A percentile compares a stretch with the other conserved stretches of the same genome.
phyloP scores from a whole-genome alignment of 53 echinoderm and acorn worm species.

The Stichopus horrens region DNA sequence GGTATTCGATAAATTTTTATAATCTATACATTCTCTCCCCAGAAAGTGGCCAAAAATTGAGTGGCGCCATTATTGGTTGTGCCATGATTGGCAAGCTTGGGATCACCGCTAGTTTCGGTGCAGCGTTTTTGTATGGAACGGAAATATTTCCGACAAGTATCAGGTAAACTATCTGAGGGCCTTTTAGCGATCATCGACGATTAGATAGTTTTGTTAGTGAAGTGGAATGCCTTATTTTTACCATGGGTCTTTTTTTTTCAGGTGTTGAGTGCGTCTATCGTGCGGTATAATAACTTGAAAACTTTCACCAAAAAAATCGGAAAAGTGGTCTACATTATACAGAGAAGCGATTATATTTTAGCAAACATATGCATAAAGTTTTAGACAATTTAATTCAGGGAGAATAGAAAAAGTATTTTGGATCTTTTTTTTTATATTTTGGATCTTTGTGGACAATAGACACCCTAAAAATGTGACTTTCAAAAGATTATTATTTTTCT shows the following conservation, averaged over 20 bases:
- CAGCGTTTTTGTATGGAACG: slow-evolving; percentile 72
- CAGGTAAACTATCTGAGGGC: slow-evolving; percentile 51
- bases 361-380: background rate
- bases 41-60: background rate
- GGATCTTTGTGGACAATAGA: too few species aligned
- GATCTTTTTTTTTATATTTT: too few species aligned
- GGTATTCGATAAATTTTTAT: too few species aligned
- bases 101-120: slow-evolving; percentile 81
- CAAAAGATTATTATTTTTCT: too few species aligned
- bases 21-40: background rate
- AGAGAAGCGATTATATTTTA: background rate
- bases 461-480: too few species aligned
- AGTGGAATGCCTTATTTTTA: background rate
- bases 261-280: background rate
- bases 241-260: background rate
- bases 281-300: background rate
- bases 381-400: too few species aligned
- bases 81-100: slow-evolving; percentile 87
- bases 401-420: too few species aligned
- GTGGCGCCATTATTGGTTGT: slow-evolving; percentile 37
- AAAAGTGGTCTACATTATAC: background rate
- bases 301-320: background rate
- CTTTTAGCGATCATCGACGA: background rate
- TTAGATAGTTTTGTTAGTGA: background rate
- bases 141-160: slow-evolving; percentile 86